Percentiles rank a stretch among this genome's conserved stretches.
Conservation (phyloP, 2,888 invertebrate species). For the Pristionchus japonicus region DNA sequence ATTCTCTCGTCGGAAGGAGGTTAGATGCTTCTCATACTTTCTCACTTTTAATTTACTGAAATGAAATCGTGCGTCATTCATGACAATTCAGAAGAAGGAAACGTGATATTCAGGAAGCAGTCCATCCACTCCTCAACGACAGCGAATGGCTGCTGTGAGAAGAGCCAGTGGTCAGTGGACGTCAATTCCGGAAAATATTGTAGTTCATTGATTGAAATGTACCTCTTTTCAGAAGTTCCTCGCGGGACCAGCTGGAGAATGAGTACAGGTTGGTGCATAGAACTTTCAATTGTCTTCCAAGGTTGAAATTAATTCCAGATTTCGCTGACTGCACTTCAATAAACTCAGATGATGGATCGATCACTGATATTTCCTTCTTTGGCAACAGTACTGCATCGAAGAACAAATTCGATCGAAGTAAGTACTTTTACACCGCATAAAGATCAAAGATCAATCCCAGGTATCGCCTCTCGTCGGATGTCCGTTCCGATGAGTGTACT, state of each 20-base stretch:
- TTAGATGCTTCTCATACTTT: not conserved
- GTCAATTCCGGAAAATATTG: not conserved
- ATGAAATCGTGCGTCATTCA: too few relatives aligned
- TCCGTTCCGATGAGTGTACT: slow-evolving; percentile 2
- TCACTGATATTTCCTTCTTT: not conserved
- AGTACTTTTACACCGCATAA: too few relatives aligned
- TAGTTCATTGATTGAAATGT: too few relatives aligned
- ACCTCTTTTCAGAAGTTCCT: slow-evolving; percentile 6
- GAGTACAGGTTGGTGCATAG: not conserved
- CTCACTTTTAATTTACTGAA: not conserved
- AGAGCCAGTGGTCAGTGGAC: slow-evolving; percentile 25
- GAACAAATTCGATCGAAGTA: slow-evolving; percentile 1
- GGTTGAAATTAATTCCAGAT: not conserved
- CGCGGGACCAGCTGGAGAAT: slow-evolving; percentile 3
- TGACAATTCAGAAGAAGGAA: too few relatives aligned
- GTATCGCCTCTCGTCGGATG: slow-evolving; percentile 1
- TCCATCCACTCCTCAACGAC: not conserved
- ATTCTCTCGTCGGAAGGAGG: not conserved
- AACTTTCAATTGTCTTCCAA: not conserved
- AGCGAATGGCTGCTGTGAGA: not conserved
- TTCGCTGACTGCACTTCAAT: not conserved
- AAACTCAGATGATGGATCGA: not conserved
- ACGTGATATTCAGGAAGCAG: not conserved
- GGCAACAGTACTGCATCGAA: not conserved
- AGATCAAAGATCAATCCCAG: slow-evolving; percentile 2